Percentiles rank a stretch among this genome's conserved stretches.
These are phyloP conservation scores for Peribatodes rhomboidaria DNA, from an alignment of 2,888 invertebrate species.

Conservation along the genomic window DNA sequence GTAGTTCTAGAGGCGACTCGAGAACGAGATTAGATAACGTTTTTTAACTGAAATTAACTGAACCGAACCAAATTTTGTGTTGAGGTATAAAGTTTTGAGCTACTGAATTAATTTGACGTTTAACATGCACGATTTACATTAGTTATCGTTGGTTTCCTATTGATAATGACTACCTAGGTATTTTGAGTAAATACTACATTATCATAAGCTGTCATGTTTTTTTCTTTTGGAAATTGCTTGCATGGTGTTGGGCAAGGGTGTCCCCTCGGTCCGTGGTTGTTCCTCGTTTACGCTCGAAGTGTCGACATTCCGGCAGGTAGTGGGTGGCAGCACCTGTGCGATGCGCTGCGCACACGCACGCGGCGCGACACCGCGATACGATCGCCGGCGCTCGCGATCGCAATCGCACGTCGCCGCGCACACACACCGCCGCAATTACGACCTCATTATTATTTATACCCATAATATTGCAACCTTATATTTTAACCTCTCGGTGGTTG, in stretches of 20 bases:
- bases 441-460: conserved; percentile 30
- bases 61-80: not conserved
- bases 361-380: conserved; percentile 21
- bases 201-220: conserved; percentile 7
- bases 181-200: conserved; percentile 7
- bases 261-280: conserved; percentile 1
- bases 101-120: conserved; percentile 15
- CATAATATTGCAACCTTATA: conserved; percentile 16
- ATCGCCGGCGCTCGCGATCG: conserved; percentile 13
- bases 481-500: conserved; percentile 32
- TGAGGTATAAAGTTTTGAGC: not conserved
- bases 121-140: conserved; percentile 11
- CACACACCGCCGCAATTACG: conserved; percentile 29
- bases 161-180: conserved; percentile 4
- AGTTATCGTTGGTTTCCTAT: conserved; percentile 6
- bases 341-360: conserved; percentile 19
- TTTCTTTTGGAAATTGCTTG: not conserved
- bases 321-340: conserved; percentile 21
- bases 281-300: conserved; percentile 14
- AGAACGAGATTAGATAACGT: conserved; percentile 5
- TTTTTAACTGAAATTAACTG: conserved; percentile 1
- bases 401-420: conserved; percentile 22
- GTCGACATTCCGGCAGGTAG: conserved; percentile 15
- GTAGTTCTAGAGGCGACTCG: not conserved
- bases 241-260: conserved; percentile 3